Percentiles rank a stretch among this genome's conserved stretches.
These are phyloP conservation scores for Ormia ochracea DNA, from an alignment of 2,888 invertebrate species.

Conservation along the genomic window DNA sequence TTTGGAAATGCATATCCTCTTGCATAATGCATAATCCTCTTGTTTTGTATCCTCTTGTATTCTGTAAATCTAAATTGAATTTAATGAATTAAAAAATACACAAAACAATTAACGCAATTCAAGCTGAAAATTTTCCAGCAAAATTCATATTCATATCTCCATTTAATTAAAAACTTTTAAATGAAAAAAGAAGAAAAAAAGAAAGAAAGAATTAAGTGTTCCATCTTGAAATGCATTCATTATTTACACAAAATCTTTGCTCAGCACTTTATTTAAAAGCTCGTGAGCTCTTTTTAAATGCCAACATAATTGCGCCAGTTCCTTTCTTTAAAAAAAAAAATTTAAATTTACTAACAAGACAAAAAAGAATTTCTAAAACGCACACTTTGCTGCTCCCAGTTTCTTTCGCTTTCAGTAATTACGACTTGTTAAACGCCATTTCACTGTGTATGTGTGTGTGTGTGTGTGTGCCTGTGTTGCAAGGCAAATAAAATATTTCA, in stretches of 20 bases:
- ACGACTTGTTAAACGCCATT: slow-evolving; percentile 28
- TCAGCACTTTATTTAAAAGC: background rate
- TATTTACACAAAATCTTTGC: background rate
- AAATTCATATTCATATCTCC: too few species aligned
- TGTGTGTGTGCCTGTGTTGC: background rate
- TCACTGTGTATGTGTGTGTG: background rate
- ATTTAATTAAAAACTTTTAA: too few species aligned
- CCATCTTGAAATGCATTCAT: background rate
- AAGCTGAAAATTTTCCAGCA: too few species aligned
- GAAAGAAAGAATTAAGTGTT: background rate
- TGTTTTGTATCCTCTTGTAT: too few species aligned
- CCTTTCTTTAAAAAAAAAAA: slow-evolving; percentile 7
- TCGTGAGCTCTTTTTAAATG: background rate
- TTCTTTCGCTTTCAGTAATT: slow-evolving; percentile 30
- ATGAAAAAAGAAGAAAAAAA: background rate
- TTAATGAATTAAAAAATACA: too few species aligned
- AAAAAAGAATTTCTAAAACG: slow-evolving; percentile 8
- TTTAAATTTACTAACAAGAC: slow-evolving; percentile 10
- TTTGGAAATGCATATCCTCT: too few species aligned
- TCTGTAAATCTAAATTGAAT: too few species aligned
- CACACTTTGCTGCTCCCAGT: too few species aligned
- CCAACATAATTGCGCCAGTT: slow-evolving; percentile 21
- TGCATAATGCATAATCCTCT: too few species aligned
- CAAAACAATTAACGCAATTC: too few species aligned
- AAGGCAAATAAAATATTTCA: slow-evolving; percentile 19